Base-by-base conservation (phyloP, 2,797 vertebrate genomes). In the Arrhamphus sclerolepis region DNA sequence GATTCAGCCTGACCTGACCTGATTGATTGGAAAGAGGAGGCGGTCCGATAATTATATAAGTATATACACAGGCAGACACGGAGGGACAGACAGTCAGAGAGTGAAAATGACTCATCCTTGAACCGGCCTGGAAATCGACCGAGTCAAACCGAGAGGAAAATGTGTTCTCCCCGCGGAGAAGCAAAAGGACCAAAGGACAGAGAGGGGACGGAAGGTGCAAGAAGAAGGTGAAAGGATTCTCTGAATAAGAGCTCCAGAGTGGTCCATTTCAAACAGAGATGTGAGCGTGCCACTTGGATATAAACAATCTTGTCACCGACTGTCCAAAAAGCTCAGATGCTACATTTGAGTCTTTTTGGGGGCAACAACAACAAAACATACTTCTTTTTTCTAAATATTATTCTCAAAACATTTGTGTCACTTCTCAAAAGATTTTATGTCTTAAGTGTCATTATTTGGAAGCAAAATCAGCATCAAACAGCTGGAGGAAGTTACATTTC, bases 61-160 rank as follows among this genome's bases (percentile, higher is more conserved):
- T 59, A 53, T 41, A 56, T 44, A 42, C 22, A 53, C 28, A 29
- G 16, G 55, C 28, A 22, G 16, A 18, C 5, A 21, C 10, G 18
- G 13, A 39, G 18, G 18, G 17, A 43, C n/a, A 22, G 13, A 10
- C 48, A 75, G 24, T 13, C 17, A 46, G 55, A 43, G 26, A 44
- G 38, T 0, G 46, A 73, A 69, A 78, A 39, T 80, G 78, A 87
- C 69, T 89, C 75, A 75, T 75, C 75, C 72, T 70, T 76, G 73
- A 86, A 84, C 62, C 24, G 65, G 72, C 70, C 51, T 38, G 47
- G 51, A 64, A 54, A 90, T 89, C 59, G 76, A 90, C 78, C 58
- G 64, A 75, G 60, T 82, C 86, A 84, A 84, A 74, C 68, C 1
- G 21, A 77, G 79, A 73, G 68, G 75, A 88, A 85, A 87, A 82